phyloP scores from a whole-genome alignment of 2,797 vertebrate genomes.

The Phataginus tetradactyla region DNA sequence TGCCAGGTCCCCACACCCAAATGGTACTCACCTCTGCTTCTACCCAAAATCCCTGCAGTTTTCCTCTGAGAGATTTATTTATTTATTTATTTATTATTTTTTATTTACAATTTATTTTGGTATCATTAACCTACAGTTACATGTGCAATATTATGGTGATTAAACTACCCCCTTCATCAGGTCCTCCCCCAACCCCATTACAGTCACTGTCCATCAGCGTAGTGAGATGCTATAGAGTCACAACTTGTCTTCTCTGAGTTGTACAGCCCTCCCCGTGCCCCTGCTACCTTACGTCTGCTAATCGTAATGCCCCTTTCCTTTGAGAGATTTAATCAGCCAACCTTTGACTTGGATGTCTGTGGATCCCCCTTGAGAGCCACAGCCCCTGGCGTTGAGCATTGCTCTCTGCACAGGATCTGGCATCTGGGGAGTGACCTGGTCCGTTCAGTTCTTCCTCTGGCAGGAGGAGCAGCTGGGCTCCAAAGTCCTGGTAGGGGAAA shows the following conservation, averaged over 20 bases:
- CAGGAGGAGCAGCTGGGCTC: background rate
- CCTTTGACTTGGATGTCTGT: background rate
- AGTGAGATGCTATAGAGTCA: too few species aligned
- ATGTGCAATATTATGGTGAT: too few species aligned
- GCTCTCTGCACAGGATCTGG: background rate
- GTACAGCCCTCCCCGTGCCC: too few species aligned
- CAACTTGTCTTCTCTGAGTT: too few species aligned
- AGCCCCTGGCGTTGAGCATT: background rate
- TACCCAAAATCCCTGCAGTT: background rate
- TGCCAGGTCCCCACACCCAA: rapidly evolving
- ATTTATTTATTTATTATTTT: too few species aligned
- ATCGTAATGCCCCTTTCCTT: background rate
- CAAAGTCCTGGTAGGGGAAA: background rate
- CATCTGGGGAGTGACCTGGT: background rate
- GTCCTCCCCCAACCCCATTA: too few species aligned
- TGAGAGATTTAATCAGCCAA: too few species aligned
- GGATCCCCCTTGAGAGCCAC: rapidly evolving
- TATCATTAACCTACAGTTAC: too few species aligned
- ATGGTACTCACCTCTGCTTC: background rate
- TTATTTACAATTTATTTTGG: too few species aligned
- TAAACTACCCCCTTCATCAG: too few species aligned
- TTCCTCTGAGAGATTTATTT: background rate
- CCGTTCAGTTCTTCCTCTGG: background rate
- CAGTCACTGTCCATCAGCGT: too few species aligned
- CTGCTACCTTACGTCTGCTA: too few species aligned